Conservation (phyloP, 2,888 invertebrate species). For the Osmoderma eremita region DNA sequence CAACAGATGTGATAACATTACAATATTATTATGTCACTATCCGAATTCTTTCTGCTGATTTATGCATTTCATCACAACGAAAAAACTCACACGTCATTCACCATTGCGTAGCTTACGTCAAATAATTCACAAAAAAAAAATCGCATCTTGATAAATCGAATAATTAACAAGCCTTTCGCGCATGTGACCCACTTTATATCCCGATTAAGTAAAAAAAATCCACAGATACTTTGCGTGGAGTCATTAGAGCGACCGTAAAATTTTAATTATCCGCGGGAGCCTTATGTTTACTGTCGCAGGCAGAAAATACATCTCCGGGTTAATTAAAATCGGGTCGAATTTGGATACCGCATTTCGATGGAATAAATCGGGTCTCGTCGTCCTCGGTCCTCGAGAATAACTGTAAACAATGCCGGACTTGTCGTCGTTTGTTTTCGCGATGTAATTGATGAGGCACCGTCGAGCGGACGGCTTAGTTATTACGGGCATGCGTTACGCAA, state of each 20-base stretch:
- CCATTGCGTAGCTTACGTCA: not conserved
- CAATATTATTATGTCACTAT: slow-evolving; percentile 1
- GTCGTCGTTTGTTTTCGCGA: not conserved
- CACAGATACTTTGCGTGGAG: slow-evolving; percentile 14
- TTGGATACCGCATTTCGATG: slow-evolving; percentile 18
- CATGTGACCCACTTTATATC: slow-evolving; percentile 16
- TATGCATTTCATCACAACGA: slow-evolving; percentile 9
- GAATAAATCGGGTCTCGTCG: slow-evolving; percentile 19
- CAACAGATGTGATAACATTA: too few relatives aligned
- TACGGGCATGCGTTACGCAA: slow-evolving; percentile 4
- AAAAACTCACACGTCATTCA: slow-evolving; percentile 3
- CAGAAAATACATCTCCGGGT: slow-evolving; percentile 33
- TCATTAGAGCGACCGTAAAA: slow-evolving; percentile 30
- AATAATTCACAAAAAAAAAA: slow-evolving; percentile 10
- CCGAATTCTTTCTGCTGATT: not conserved
- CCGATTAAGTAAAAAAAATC: slow-evolving; percentile 20
- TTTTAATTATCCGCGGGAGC: slow-evolving; percentile 33
- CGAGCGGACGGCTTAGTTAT: not conserved
- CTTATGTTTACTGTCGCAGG: slow-evolving; percentile 19
- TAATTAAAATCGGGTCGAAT: slow-evolving; percentile 22
- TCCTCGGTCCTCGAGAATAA: slow-evolving; percentile 9
- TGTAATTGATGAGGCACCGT: not conserved
- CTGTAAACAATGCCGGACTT: slow-evolving; percentile 24
- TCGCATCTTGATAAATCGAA: slow-evolving; percentile 9
- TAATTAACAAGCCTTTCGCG: not conserved